Evolutionary conservation across 1,140 invertebrate species (phyloP).

Genomic region (Drosophila leontia): DNA sequence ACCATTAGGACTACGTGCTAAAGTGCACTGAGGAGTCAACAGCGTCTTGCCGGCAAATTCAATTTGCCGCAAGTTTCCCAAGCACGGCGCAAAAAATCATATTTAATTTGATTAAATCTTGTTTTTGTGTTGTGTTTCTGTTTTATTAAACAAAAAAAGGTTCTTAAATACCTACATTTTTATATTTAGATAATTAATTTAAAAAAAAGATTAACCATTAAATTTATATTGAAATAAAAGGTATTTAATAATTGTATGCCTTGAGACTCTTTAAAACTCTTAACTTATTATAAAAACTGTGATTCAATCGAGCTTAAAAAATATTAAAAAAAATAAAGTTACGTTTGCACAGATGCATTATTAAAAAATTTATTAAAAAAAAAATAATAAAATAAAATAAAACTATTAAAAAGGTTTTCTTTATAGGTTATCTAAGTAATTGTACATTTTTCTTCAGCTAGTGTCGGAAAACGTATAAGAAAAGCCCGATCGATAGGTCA

Average conservation of each 20-base stretch:
- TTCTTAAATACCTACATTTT: no score
- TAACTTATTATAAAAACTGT: not conserved
- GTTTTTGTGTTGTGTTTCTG: not conserved
- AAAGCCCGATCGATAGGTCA: not conserved
- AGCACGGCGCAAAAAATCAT: slow-evolving; percentile 9
- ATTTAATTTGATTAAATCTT: not conserved
- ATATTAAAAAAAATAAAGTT: not conserved
- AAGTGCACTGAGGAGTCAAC: slow-evolving; percentile 65
- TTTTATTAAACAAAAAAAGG: no score
- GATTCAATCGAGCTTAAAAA: not conserved
- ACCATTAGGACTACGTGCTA: slow-evolving; percentile 61
- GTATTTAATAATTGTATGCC: not conserved
- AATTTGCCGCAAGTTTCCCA: slow-evolving; percentile 60
- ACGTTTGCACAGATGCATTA: not conserved
- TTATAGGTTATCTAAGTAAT: not conserved
- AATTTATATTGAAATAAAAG: no score
- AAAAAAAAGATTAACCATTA: no score
- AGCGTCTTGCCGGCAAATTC: slow-evolving; percentile 62
- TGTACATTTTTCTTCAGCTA: not conserved
- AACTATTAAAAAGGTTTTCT: not conserved
- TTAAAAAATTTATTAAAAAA: not conserved
- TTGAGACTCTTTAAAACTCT: not conserved
- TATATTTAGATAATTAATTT: no score
- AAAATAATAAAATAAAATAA: not conserved
- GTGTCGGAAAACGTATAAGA: not conserved